Evolutionary conservation across 2,888 invertebrate genomes (phyloP).

Genomic region (Ormyrus thymus): DNA sequence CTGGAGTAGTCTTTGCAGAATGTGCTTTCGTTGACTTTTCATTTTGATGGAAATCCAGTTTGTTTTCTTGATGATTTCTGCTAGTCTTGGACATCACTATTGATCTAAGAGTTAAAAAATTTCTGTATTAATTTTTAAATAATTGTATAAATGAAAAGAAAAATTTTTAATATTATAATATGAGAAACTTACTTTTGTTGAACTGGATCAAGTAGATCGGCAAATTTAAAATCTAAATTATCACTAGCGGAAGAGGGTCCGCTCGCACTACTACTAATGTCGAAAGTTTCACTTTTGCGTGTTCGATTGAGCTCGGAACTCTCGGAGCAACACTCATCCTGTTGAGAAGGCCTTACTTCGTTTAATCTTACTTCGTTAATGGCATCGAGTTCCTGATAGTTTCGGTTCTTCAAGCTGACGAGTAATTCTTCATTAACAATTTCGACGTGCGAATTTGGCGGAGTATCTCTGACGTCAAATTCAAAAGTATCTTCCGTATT

Average conservation of each 20-base stretch:
- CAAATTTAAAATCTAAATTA: conserved; percentile 67
- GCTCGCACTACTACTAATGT: conserved; percentile 71
- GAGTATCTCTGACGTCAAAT: conserved; percentile 69
- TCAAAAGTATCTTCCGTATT: conserved; percentile 58
- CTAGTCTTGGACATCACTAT: neutral
- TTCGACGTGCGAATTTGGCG: conserved; percentile 72
- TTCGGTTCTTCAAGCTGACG: conserved; percentile 62
- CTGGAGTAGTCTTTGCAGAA: conserved; percentile 59
- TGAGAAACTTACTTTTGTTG: conserved; percentile 45
- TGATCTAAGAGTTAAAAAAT: conserved; percentile 7
- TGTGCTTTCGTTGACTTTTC: conserved; percentile 34
- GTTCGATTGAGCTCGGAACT: conserved; percentile 66
- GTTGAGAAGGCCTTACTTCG: conserved; percentile 27
- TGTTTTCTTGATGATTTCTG: conserved; percentile 14
- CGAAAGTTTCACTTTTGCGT: conserved; percentile 72
- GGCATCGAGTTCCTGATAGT: conserved; percentile 63
- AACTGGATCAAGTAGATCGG: conserved; percentile 63
- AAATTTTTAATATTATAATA: neutral
- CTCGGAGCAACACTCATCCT: conserved; percentile 66
- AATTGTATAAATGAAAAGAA: neutral
- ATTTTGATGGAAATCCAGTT: conserved; percentile 13
- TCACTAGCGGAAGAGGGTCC: conserved; percentile 69
- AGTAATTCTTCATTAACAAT: conserved; percentile 64
- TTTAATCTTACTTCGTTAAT: conserved; percentile 42
- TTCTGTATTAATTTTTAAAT: neutral